Evolutionary conservation across 2,888 invertebrate species (phyloP).

Genomic region (Ommatoiulus sabulosus): DNA sequence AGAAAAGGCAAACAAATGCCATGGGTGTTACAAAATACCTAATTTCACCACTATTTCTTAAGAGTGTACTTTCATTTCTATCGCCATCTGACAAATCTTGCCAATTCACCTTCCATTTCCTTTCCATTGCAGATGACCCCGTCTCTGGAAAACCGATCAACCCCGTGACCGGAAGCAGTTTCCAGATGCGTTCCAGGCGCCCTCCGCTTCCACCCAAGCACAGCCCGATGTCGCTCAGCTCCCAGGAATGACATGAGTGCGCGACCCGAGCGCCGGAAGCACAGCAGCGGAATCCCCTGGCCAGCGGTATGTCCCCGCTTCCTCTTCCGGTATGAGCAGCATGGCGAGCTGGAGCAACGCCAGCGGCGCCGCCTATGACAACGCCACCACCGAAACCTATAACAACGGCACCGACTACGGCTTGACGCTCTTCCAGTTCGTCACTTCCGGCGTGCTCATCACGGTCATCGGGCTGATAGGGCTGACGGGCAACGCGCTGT

Average conservation of each 20-base stretch:
- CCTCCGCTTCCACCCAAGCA: background rate
- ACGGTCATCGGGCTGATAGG: conserved; percentile 86
- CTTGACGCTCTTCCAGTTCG: conserved; percentile 76
- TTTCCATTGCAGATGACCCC: background rate
- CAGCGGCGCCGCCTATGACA: background rate
- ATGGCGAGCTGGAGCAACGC: background rate
- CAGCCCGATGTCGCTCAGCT: background rate
- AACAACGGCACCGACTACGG: background rate
- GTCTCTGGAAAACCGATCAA: background rate
- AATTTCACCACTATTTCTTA: no score
- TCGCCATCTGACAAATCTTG: no score
- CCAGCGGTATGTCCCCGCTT: background rate
- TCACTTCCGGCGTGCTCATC: conserved; percentile 84
- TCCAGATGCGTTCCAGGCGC: background rate
- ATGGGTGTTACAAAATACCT: no score
- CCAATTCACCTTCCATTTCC: background rate
- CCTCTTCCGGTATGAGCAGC: background rate
- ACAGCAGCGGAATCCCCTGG: background rate
- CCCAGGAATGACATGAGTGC: background rate
- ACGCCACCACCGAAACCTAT: no score
- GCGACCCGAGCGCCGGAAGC: background rate
- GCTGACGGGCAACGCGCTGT: conserved; percentile 88
- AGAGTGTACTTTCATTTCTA: no score
- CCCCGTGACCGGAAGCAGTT: background rate
- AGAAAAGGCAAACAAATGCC: no score